A percentile compares a stretch with the other conserved stretches of the same genome.
phyloP scores from a whole-genome alignment of 2,888 invertebrate species.

The Neoitamus cyanurus region DNA sequence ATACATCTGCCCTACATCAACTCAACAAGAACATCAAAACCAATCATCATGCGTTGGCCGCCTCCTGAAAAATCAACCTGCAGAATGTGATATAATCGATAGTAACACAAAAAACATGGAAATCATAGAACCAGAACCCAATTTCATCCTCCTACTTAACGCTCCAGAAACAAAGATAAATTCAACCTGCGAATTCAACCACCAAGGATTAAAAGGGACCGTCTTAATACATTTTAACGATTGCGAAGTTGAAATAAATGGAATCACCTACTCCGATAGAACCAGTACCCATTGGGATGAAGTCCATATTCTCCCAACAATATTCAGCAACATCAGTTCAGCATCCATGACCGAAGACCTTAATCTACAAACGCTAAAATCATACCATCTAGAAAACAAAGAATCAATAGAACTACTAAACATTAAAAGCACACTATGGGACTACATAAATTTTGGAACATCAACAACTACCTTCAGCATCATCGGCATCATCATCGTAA shows the following conservation, averaged over 20 bases:
- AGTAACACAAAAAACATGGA: no score
- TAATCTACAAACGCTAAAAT: neutral
- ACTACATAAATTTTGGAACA: neutral
- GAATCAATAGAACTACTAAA: neutral
- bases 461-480: neutral
- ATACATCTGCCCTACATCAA: conserved; percentile 39
- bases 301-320: neutral
- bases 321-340: neutral
- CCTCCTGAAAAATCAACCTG: conserved; percentile 33
- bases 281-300: neutral
- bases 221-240: neutral
- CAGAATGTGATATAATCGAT: neutral
- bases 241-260: neutral
- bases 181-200: neutral
- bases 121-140: conserved; percentile 37
- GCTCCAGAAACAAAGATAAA: neutral
- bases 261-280: neutral
- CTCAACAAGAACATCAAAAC: conserved; percentile 10
- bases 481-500: neutral
- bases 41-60: conserved; percentile 39
- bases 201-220: neutral
- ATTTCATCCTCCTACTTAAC: conserved; percentile 18
- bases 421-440: no score
- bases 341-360: no score
- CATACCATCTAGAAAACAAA: neutral